phyloP scores from a whole-genome alignment of 2,797 vertebrate species.

The Coilia nasus region DNA sequence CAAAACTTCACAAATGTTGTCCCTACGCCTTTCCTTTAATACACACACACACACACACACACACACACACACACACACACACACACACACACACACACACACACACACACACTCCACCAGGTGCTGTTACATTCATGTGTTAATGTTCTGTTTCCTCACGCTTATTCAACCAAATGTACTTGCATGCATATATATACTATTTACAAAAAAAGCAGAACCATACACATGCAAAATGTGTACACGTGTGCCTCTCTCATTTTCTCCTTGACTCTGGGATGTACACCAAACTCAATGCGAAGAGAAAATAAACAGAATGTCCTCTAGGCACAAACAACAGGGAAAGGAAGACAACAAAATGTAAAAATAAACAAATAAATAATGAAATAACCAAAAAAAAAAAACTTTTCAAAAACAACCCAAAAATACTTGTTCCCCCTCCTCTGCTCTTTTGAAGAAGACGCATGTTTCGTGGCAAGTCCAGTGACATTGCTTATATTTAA shows the following conservation, averaged over 20 bases:
- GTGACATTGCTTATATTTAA: constrained; percentile 22
- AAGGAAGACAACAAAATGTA: not conserved
- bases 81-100: not conserved
- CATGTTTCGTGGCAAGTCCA: constrained; percentile 1
- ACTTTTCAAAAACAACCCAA: not conserved
- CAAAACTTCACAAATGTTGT: not conserved
- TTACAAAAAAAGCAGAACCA: not conserved
- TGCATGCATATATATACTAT: not conserved
- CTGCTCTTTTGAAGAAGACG: not conserved
- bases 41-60: not conserved
- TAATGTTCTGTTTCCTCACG: too few species aligned
- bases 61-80: not conserved
- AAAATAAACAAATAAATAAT: not conserved
- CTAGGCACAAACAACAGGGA: not conserved
- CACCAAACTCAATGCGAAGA: not conserved
- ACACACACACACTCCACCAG: not conserved
- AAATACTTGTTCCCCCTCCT: not conserved
- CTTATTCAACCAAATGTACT: not conserved
- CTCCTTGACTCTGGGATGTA: not conserved
- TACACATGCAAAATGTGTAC: not conserved
- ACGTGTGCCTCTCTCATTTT: not conserved
- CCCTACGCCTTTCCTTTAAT: too few species aligned
- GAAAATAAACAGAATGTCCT: constrained; percentile 1
- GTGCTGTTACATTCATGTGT: not conserved
- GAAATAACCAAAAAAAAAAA: not conserved